A percentile compares a stretch with the other conserved stretches of the same genome.
Evolutionary conservation across 1,140 invertebrate species (phyloP).

Genomic region (Aphidius ervi): DNA sequence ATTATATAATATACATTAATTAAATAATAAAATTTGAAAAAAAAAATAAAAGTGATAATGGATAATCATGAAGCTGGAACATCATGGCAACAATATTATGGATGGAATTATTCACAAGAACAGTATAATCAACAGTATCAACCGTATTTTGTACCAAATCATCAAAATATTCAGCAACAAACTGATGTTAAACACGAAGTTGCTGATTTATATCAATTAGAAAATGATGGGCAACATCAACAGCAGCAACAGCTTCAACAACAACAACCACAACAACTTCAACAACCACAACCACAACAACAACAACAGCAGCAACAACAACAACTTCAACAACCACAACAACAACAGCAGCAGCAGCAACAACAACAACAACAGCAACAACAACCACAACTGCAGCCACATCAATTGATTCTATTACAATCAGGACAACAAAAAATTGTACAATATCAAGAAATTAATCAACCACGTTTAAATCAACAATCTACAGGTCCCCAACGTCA

Average conservation of each 20-base stretch:
- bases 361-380: conserved; percentile 13
- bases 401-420: conserved; percentile 10
- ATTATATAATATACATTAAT: too few relatives aligned
- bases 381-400: background rate
- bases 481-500: background rate
- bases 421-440: conserved; percentile 3
- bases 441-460: conserved; percentile 12
- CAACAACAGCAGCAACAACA: conserved; percentile 32
- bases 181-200: too few relatives aligned
- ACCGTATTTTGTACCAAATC: conserved; percentile 26
- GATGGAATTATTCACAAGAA: conserved; percentile 37
- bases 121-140: conserved; percentile 29
- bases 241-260: conserved; percentile 24
- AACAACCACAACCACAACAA: conserved; percentile 18
- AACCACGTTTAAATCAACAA: background rate
- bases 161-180: conserved; percentile 22
- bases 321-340: conserved; percentile 19
- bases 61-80: conserved; percentile 29
- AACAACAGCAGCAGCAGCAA: conserved; percentile 21
- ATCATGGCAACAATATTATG: conserved; percentile 46
- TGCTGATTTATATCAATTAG: too few relatives aligned
- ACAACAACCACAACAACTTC: conserved; percentile 18
- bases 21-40: background rate
- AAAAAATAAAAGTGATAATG: conserved; percentile 27
- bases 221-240: too few relatives aligned